A percentile compares a stretch with the other conserved stretches of the same genome.
Conservation (phyloP, 2,797 vertebrate species). For the Leptatherina wallacei region DNA sequence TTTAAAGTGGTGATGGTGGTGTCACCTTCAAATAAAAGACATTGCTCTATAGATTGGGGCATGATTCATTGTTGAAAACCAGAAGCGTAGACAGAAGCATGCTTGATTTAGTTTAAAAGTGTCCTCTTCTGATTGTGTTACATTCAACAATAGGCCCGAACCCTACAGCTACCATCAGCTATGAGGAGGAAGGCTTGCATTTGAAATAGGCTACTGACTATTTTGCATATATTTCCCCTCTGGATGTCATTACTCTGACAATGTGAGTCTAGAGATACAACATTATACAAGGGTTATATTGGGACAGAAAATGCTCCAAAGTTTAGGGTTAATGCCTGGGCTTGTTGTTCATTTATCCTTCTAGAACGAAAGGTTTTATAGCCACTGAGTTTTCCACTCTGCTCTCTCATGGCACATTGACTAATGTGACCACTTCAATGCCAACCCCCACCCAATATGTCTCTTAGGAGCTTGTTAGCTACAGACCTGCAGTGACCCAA, state of each 20-base stretch:
- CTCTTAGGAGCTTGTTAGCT: slow-evolving; percentile 78
- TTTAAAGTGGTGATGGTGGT: slow-evolving; percentile 2
- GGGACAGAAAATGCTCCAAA: slow-evolving; percentile 21
- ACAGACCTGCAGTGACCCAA: slow-evolving; percentile 67
- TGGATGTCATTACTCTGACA: slow-evolving; percentile 24
- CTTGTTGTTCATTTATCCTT: slow-evolving; percentile 49
- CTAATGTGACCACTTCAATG: slow-evolving; percentile 58
- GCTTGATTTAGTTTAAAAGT: slow-evolving; percentile 27
- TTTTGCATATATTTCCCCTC: slow-evolving; percentile 32
- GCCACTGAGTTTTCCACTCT: slow-evolving; percentile 63
- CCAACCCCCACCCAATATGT: slow-evolving; percentile 60
- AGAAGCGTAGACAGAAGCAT: background rate
- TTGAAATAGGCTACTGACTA: slow-evolving; percentile 24
- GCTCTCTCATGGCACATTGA: slow-evolving; percentile 64
- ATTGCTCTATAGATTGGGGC: slow-evolving; percentile 6
- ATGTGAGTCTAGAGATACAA: background rate
- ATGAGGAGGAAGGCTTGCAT: slow-evolving; percentile 6
- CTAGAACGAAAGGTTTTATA: slow-evolving; percentile 61
- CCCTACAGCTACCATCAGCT: slow-evolving; percentile 10
- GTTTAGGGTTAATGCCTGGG: slow-evolving; percentile 51
- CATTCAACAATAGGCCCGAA: slow-evolving; percentile 12
- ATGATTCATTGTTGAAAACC: slow-evolving; percentile 25
- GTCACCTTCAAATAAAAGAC: slow-evolving; percentile 4
- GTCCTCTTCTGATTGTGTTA: slow-evolving; percentile 16
- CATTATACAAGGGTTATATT: background rate